A percentile compares a stretch with the other conserved stretches of the same genome.
Conservation (phyloP, 2,113 vertebrate species). For the Lanius collurio region DNA sequence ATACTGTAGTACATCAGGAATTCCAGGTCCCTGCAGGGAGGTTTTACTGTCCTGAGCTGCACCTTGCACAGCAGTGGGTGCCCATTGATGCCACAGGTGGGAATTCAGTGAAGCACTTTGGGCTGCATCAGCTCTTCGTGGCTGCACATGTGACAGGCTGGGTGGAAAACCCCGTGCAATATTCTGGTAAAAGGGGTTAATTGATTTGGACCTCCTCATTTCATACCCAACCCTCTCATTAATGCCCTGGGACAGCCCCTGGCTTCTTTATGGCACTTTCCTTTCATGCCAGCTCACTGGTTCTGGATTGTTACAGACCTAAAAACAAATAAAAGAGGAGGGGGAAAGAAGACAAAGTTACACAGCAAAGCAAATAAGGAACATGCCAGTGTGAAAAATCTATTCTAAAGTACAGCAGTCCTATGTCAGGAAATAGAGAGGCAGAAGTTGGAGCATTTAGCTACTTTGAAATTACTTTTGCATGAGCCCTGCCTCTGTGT, state of each 20-base stretch:
- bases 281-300: not conserved
- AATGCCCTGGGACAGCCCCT: not conserved
- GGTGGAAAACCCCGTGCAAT: not conserved
- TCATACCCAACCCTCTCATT: not conserved
- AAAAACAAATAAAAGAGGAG: not conserved
- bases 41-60: not conserved
- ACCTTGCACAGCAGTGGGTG: not conserved
- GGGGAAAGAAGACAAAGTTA: not conserved
- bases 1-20: not conserved
- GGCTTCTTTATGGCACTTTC: not conserved
- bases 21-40: not conserved
- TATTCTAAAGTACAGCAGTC: not conserved
- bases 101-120: not conserved
- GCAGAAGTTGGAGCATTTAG: not conserved
- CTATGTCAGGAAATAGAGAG: not conserved
- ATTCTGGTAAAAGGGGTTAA: not conserved
- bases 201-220: not conserved
- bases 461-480: not conserved
- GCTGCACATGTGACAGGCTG: not conserved
- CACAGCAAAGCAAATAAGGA: not conserved
- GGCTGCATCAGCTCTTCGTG: not conserved
- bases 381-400: not conserved
- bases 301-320: not conserved
- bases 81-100: not conserved
- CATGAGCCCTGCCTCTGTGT: not conserved